These are phyloP conservation scores for Dendrolimus punctatus DNA, from an alignment of 1,140 invertebrate genomes.

Conservation along the genomic window DNA sequence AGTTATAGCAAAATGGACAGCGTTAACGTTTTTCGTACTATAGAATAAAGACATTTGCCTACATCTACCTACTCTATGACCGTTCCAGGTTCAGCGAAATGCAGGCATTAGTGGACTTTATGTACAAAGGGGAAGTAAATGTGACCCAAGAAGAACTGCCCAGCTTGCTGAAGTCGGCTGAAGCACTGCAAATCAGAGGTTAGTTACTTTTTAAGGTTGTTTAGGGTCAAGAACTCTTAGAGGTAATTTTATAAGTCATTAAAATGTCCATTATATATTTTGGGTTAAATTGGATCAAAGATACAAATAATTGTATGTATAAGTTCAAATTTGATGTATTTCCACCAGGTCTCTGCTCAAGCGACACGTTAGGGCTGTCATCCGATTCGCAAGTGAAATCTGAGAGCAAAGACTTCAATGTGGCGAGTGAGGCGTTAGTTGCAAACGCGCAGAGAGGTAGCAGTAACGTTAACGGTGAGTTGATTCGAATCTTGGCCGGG, in stretches of 20 bases:
- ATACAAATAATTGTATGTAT: no score
- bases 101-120: slow-evolving; percentile 88
- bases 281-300: no score
- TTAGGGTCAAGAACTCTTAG: no score
- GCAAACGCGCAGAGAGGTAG: slow-evolving; percentile 35
- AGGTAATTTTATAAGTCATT: no score
- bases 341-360: slow-evolving; percentile 48
- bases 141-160: slow-evolving; percentile 87
- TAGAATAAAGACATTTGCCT: neutral
- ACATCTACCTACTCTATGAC: neutral
- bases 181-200: slow-evolving; percentile 84
- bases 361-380: slow-evolving; percentile 27
- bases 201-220: slow-evolving; percentile 22
- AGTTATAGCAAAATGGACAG: no score
- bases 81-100: slow-evolving; percentile 79
- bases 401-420: slow-evolving; percentile 46
- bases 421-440: slow-evolving; percentile 52
- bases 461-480: slow-evolving; percentile 25
- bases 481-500: neutral
- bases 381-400: slow-evolving; percentile 16
- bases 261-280: no score
- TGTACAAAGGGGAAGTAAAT: slow-evolving; percentile 91
- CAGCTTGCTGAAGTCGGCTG: slow-evolving; percentile 84
- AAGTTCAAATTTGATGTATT: neutral
- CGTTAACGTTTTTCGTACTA: neutral